Conservation (phyloP, 1,140 invertebrate genomes). For the Drosophila eugracilis region DNA sequence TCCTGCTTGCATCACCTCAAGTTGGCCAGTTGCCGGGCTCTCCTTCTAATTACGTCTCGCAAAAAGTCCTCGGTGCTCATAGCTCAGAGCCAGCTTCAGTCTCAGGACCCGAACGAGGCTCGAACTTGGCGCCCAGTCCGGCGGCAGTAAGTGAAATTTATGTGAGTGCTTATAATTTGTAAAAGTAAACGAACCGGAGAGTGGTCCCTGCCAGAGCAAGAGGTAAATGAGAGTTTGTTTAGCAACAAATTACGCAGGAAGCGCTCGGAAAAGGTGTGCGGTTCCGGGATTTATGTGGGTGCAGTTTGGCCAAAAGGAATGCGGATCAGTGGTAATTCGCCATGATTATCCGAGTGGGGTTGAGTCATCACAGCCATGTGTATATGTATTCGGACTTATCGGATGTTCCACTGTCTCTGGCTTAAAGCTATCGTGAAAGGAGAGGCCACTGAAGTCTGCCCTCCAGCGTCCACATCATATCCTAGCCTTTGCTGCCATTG, state of each 20-base stretch:
- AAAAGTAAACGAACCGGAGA: slow-evolving; percentile 49
- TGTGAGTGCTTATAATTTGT: slow-evolving; percentile 78
- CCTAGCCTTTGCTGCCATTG: slow-evolving; percentile 10
- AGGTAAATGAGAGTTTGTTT: slow-evolving; percentile 50
- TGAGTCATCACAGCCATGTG: slow-evolving; percentile 2
- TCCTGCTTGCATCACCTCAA: slow-evolving; percentile 20
- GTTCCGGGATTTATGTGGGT: slow-evolving; percentile 52
- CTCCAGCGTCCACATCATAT: slow-evolving; percentile 40
- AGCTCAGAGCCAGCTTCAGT: slow-evolving; percentile 34
- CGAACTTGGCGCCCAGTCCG: slow-evolving; percentile 51
- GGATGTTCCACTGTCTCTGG: neutral
- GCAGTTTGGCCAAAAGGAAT: neutral
- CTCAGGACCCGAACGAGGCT: slow-evolving; percentile 1
- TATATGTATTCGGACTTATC: neutral
- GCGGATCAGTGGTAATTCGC: neutral
- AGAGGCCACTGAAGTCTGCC: neutral
- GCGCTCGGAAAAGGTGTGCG: slow-evolving; percentile 38
- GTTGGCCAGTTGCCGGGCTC: slow-evolving; percentile 35
- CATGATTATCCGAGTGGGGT: slow-evolving; percentile 30
- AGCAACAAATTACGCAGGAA: slow-evolving; percentile 58
- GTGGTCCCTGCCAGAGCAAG: neutral
- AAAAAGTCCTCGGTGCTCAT: slow-evolving; percentile 48
- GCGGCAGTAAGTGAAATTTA: slow-evolving; percentile 71
- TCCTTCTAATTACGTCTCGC: slow-evolving; percentile 73
- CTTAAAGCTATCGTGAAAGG: slow-evolving; percentile 17